Evolutionary conservation across 2,113 vertebrate species (phyloP).

Genomic region (Daubentonia madagascariensis): DNA sequence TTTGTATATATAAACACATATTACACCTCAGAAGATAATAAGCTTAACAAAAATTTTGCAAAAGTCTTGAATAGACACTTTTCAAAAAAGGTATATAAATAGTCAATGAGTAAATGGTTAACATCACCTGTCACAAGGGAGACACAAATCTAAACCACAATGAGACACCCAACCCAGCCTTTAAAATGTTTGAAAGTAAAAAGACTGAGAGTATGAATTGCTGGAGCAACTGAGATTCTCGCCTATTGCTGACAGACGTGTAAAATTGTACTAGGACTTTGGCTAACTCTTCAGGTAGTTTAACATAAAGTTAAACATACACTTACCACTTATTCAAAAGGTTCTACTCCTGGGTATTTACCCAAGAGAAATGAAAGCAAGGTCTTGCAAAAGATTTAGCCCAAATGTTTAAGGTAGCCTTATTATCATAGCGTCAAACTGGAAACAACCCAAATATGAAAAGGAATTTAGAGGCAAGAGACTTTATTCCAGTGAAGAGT

Average conservation of each 20-base stretch:
- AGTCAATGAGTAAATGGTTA: background rate
- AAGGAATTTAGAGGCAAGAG: too few relatives aligned
- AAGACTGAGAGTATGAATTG: fast-evolving
- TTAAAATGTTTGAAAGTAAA: background rate
- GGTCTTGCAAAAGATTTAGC: fast-evolving
- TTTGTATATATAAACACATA: background rate
- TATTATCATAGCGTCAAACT: too few relatives aligned
- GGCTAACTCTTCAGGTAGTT: background rate
- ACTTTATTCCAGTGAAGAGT: too few relatives aligned
- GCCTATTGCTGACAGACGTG: fast-evolving
- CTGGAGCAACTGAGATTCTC: too few relatives aligned
- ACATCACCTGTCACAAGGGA: background rate
- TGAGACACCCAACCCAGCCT: fast-evolving
- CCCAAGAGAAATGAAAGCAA: background rate
- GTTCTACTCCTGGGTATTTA: background rate
- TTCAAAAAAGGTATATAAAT: background rate
- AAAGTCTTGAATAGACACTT: background rate
- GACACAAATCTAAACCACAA: background rate
- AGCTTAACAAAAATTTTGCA: background rate
- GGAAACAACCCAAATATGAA: too few relatives aligned
- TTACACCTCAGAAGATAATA: background rate
- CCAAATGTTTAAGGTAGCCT: fast-evolving
- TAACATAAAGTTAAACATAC: too few relatives aligned
- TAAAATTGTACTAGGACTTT: background rate
- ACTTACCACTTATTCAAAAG: background rate